Percentiles rank a stretch among this genome's conserved stretches.
Conservation (phyloP, 92 coral and sea anemone genomes). For the Anthopleura xanthogrammica region DNA sequence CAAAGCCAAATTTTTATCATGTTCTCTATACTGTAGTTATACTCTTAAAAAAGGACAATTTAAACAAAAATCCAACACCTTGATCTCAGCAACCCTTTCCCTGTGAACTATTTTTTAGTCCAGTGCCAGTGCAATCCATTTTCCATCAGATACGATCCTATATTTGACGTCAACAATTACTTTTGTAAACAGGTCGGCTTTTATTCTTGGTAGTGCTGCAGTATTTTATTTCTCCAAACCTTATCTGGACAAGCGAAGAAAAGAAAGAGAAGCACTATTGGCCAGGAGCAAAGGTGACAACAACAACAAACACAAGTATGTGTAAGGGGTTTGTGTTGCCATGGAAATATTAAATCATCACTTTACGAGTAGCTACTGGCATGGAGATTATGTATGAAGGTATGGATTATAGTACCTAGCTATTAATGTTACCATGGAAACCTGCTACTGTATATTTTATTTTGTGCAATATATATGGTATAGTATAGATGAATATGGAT, state of each 20-base stretch:
- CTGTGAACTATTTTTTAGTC: too few species aligned
- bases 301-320: slow-evolving; percentile 35
- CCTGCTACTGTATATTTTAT: not conserved
- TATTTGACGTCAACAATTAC: too few species aligned
- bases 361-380: not conserved
- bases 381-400: not conserved
- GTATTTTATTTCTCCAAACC: slow-evolving; percentile 82
- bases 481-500: slow-evolving; percentile 11
- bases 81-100: too few species aligned
- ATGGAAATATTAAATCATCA: not conserved
- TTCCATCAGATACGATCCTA: too few species aligned
- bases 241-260: slow-evolving; percentile 78
- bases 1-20: too few species aligned
- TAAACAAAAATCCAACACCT: too few species aligned
- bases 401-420: not conserved
- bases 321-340: not conserved
- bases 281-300: slow-evolving; percentile 26
- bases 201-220: slow-evolving; percentile 76
- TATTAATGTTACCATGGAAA: too few species aligned
- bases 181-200: slow-evolving; percentile 58
- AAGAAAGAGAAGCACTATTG: slow-evolving; percentile 64
- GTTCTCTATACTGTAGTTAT: too few species aligned
- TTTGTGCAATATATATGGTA: not conserved
- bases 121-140: too few species aligned
- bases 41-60: too few species aligned